phyloP scores from a whole-genome alignment of 2,888 invertebrate species.

The Dryobota labecula region DNA sequence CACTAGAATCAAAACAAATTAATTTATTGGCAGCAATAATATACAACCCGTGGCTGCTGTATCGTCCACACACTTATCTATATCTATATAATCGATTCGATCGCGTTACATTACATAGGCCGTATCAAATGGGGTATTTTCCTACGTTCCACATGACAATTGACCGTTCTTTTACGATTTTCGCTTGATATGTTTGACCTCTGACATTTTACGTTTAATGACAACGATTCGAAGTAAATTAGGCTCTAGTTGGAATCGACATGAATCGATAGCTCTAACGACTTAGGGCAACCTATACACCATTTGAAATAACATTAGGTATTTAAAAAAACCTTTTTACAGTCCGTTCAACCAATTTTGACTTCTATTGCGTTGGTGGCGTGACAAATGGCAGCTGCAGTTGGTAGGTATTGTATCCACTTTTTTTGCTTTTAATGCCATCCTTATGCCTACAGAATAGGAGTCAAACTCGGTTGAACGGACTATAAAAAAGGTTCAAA shows the following conservation, averaged over 20 bases:
- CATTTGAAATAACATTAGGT: too few species aligned
- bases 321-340: too few species aligned
- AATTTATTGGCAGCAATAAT: constrained; percentile 54
- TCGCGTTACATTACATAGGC: not conserved
- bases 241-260: constrained; percentile 26
- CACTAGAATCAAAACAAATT: constrained; percentile 50
- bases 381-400: too few species aligned
- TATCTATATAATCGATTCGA: constrained; percentile 13
- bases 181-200: constrained; percentile 4
- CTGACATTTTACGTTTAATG: constrained; percentile 3
- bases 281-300: not conserved
- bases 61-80: constrained; percentile 2
- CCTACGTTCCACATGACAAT: not conserved
- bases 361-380: too few species aligned
- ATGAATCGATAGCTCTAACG: constrained; percentile 26
- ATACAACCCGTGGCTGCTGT: constrained; percentile 8
- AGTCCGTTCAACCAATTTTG: too few species aligned
- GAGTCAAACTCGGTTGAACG: too few species aligned
- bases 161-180: constrained; percentile 14
- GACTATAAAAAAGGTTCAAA: too few species aligned
- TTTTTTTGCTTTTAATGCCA: too few species aligned
- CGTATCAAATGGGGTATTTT: constrained; percentile 24
- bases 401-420: too few species aligned
- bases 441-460: too few species aligned
- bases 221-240: constrained; percentile 20